Conservation (phyloP, 1,140 invertebrate species). For the Bombus superbus region DNA sequence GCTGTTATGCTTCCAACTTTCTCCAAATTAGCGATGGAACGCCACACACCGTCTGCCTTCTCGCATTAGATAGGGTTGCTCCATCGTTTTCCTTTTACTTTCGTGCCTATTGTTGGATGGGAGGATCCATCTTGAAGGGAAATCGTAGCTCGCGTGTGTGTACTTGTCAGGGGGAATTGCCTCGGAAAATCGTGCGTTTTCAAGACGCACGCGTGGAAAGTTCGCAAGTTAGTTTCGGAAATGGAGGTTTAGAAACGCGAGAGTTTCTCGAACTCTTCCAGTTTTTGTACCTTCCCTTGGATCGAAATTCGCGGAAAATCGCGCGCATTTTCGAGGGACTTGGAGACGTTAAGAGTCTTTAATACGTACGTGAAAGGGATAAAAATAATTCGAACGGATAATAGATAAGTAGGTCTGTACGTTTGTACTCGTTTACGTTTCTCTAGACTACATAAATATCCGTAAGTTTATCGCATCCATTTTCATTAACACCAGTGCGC, state of each 20-base stretch:
- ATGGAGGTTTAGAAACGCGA: neutral
- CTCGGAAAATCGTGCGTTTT: neutral
- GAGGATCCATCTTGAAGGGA: conserved; percentile 11
- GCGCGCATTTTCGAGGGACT: no score
- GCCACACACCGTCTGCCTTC: conserved; percentile 30
- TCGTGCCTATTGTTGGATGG: conserved; percentile 72
- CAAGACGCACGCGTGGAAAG: neutral
- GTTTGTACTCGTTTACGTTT: neutral
- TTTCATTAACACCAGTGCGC: no score
- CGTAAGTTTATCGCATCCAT: neutral
- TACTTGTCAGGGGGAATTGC: neutral
- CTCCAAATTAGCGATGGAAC: conserved; percentile 76
- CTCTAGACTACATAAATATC: neutral
- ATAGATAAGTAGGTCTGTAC: no score
- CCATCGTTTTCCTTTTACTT: conserved; percentile 73
- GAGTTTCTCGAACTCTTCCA: neutral
- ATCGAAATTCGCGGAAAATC: no score
- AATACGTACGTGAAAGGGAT: no score
- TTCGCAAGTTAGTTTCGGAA: neutral
- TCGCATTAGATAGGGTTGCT: conserved; percentile 73
- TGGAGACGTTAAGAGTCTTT: no score
- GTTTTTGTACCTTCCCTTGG: no score
- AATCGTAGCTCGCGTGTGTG: conserved; percentile 33
- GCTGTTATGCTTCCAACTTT: conserved; percentile 71
- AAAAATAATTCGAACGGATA: no score